phyloP scores from a whole-genome alignment of 2,888 invertebrate genomes.

The Harpalus rubripes region DNA sequence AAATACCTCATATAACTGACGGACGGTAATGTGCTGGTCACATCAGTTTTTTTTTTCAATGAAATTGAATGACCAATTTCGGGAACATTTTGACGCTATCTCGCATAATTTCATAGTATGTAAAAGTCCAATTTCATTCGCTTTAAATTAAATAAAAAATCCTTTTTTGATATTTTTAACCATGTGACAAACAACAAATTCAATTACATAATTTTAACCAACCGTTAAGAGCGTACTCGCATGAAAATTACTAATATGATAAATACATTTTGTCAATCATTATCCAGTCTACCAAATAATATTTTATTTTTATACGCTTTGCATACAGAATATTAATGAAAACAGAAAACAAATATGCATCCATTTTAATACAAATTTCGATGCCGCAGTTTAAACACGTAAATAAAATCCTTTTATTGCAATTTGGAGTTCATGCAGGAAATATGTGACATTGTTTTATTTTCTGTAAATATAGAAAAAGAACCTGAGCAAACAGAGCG shows the following conservation, averaged over 20 bases:
- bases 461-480: constrained; percentile 24
- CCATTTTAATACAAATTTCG: background rate
- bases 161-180: background rate
- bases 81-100: too few relatives aligned
- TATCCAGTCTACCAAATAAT: background rate
- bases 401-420: background rate
- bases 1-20: too few relatives aligned
- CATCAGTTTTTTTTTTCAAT: too few relatives aligned
- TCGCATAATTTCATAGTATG: too few relatives aligned
- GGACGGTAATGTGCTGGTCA: too few relatives aligned
- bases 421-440: constrained; percentile 5
- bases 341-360: background rate
- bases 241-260: background rate
- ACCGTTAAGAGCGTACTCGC: background rate
- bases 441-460: constrained; percentile 10
- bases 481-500: constrained; percentile 16
- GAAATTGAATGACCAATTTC: too few relatives aligned
- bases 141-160: too few relatives aligned
- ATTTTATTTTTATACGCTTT: background rate
- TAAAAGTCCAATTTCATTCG: too few relatives aligned
- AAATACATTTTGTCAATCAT: background rate
- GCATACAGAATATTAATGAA: background rate
- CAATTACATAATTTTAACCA: background rate
- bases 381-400: background rate
- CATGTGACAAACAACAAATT: background rate